Evolutionary conservation across 2,113 vertebrate genomes (phyloP).

Genomic region (Heloderma charlesbogerti): DNA sequence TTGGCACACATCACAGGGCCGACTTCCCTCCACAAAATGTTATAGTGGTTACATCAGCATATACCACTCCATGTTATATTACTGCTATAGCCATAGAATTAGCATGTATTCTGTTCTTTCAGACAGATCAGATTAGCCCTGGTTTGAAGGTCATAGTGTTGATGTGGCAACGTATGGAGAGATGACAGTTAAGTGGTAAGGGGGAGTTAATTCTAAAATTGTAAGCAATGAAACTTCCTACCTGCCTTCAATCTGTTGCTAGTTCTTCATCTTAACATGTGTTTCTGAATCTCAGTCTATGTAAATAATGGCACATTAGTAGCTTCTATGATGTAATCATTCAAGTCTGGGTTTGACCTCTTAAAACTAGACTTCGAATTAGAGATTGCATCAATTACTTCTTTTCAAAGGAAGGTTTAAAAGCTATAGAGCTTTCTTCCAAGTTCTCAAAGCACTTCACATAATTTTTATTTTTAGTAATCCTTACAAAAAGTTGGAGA

Average conservation of each 20-base stretch:
- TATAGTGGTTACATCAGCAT: background rate
- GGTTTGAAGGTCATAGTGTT: background rate
- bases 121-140: background rate
- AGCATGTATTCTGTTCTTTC: background rate
- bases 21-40: background rate
- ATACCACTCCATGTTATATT: background rate
- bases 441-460: background rate
- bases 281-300: background rate
- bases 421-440: background rate
- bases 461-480: background rate
- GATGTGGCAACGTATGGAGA: too few relatives aligned
- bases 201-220: background rate
- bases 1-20: too few relatives aligned
- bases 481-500: background rate
- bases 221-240: background rate
- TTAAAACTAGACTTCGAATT: background rate
- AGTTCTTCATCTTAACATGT: background rate
- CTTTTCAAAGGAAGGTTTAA: background rate
- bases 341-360: background rate
- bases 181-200: too few relatives aligned
- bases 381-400: background rate
- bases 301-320: background rate
- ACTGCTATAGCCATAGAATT: background rate
- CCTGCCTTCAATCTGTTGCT: background rate
- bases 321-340: background rate